Conservation (phyloP, 2,797 vertebrate species). For the Gymnocypris eckloni region DNA sequence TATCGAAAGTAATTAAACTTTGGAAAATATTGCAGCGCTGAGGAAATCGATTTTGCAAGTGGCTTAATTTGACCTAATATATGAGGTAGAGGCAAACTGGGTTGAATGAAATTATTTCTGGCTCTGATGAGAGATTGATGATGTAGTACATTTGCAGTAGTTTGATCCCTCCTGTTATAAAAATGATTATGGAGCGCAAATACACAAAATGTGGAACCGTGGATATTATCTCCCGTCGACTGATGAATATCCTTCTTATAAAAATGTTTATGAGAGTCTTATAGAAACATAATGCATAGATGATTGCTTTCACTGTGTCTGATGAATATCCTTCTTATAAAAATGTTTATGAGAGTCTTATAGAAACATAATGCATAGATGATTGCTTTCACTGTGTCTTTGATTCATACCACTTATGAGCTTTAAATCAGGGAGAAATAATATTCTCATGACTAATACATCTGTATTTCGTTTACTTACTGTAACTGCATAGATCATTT, state of each 20-base stretch:
- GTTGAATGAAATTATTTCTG: constrained; percentile 40
- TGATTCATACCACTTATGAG: constrained; percentile 18
- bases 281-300: not conserved
- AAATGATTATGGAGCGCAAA: constrained; percentile 17
- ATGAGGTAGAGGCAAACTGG: not conserved
- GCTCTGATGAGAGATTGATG: constrained; percentile 50
- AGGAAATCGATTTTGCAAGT: constrained; percentile 39
- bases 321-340: too few relatives aligned
- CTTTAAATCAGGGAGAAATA: not conserved
- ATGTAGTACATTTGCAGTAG: constrained; percentile 27
- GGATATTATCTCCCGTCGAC: not conserved
- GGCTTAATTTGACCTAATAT: constrained; percentile 35
- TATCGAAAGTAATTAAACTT: constrained; percentile 29
- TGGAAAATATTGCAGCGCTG: constrained; percentile 13
- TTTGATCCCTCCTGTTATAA: constrained; percentile 24
- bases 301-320: constrained; percentile 7
- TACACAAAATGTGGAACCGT: not conserved
- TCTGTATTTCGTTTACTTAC: not conserved
- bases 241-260: not conserved
- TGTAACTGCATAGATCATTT: not conserved
- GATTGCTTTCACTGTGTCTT: constrained; percentile 8
- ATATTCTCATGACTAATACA: not conserved
- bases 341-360: constrained; percentile 16
- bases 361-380: not conserved
- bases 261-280: constrained; percentile 17